These are phyloP conservation scores for Deilephila porcellus DNA, from an alignment of 2,888 invertebrate genomes.

Conservation along the genomic window DNA sequence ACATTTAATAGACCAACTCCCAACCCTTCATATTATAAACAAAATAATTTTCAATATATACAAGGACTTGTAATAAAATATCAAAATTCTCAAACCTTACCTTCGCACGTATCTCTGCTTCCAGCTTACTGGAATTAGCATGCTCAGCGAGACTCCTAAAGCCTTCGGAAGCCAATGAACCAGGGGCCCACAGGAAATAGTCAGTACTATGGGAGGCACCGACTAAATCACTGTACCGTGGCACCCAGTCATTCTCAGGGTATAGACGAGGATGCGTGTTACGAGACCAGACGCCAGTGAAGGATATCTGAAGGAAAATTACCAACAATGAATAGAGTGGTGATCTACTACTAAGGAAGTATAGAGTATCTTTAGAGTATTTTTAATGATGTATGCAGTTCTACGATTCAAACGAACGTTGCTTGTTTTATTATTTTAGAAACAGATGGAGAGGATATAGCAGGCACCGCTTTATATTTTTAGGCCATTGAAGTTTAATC, in stretches of 20 bases:
- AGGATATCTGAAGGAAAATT: slow-evolving; percentile 56
- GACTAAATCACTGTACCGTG: slow-evolving; percentile 71
- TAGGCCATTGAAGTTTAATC: too few species aligned
- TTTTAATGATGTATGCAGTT: too few species aligned
- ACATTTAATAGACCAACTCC: not conserved
- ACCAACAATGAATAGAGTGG: too few species aligned
- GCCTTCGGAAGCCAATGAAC: slow-evolving; percentile 66
- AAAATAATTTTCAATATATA: not conserved
- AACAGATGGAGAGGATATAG: too few species aligned
- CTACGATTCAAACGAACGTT: too few species aligned
- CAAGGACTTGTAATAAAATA: not conserved
- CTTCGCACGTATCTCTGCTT: slow-evolving; percentile 72
- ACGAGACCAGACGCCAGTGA: slow-evolving; percentile 76
- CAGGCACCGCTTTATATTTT: too few species aligned
- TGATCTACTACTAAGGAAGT: too few species aligned
- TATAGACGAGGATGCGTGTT: slow-evolving; percentile 71
- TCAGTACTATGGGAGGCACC: slow-evolving; percentile 73
- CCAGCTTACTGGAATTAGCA: slow-evolving; percentile 69
- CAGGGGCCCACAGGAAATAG: slow-evolving; percentile 70
- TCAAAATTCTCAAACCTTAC: slow-evolving; percentile 44
- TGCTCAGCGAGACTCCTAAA: slow-evolving; percentile 70
- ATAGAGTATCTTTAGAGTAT: too few species aligned
- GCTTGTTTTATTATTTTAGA: too few species aligned
- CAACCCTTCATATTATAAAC: not conserved
- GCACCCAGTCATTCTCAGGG: slow-evolving; percentile 76